phyloP scores from a whole-genome alignment of 1,140 invertebrate species.

The Neotoxoptera formosana region DNA sequence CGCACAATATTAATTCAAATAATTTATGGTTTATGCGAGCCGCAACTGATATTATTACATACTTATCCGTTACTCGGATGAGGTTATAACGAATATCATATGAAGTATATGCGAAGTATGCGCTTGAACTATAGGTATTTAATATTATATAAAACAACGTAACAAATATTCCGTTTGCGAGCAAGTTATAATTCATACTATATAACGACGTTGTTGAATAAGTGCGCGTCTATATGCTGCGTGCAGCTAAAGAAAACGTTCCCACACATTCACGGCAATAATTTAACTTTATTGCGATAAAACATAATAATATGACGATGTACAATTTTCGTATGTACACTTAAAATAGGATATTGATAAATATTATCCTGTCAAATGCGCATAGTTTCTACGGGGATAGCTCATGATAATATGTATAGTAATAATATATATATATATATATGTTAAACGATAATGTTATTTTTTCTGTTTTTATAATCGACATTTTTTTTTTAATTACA shows the following conservation, averaged over 20 bases:
- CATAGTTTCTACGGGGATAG: not conserved
- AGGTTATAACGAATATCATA: too few relatives aligned
- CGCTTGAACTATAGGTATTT: not conserved
- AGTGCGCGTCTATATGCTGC: not conserved
- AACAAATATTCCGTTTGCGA: constrained; percentile 2
- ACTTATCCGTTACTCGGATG: not conserved
- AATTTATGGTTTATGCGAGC: not conserved
- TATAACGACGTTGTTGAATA: not conserved
- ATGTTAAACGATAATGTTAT: not conserved
- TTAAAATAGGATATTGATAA: constrained; percentile 12
- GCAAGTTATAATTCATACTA: not conserved
- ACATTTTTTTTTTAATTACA: not conserved
- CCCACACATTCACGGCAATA: constrained; percentile 27
- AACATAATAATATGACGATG: not conserved
- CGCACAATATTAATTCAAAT: not conserved
- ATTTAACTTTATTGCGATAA: constrained; percentile 15
- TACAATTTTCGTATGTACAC: not conserved
- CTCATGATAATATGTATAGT: not conserved
- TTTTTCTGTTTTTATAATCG: not conserved
- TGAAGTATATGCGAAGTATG: too few relatives aligned
- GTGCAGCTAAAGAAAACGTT: constrained; percentile 15
- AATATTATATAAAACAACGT: not conserved
- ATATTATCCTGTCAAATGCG: not conserved
- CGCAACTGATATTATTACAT: not conserved
- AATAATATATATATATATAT: too few relatives aligned